Base-by-base conservation (phyloP, 2,797 vertebrate species). In the Pempheris klunzingeri region DNA sequence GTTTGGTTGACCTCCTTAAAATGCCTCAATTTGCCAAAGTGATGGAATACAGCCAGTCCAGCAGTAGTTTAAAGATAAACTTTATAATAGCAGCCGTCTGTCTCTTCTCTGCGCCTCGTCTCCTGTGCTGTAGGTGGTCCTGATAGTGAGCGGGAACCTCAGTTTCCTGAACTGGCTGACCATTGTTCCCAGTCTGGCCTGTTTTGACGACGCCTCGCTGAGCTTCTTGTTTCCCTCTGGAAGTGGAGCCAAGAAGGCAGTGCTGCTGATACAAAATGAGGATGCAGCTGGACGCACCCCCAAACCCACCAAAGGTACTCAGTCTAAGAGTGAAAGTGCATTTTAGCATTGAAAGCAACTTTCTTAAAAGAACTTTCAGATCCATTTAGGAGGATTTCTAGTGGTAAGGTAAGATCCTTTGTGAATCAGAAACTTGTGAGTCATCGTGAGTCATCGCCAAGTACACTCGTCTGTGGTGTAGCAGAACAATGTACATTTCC, bases 81-180 rank as follows among this genome's bases (percentile, higher is more conserved):
- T n/a, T 39, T 20, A 39, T 2, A 13, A 0, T 7, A 17, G 1
- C 11, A 9, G 34, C 41, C 12, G 24, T 34, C 4, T 20, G 7
- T 34, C 3, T 26, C 49, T 50, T 46, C 2, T 71, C 0, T 54
- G 6, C 30, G 10, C 2, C 11, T 43, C 32, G 2, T 78, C 58
- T 24, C 44, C 47, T 70, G 34, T 12, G 32, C 0, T 39, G 0
- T 38, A 99, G 98, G 94, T 94, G n/a, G 88, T 94, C 46, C 94
- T 99, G 67, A 96, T 99, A 47, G 0, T 97, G 3, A 99, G 97
- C 0, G 98, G 98, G 41, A 99, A 99, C 93, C 94, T 99, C 82
- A 99, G 98, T 82, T 99, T 99, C 90, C 95, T 99, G 5, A 99
- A 99, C 95, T 99, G 98, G 98, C 92, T 99, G 46, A 98, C 97